phyloP scores from a whole-genome alignment of 2,797 vertebrate species.

The Gadopsis bispinosus region DNA sequence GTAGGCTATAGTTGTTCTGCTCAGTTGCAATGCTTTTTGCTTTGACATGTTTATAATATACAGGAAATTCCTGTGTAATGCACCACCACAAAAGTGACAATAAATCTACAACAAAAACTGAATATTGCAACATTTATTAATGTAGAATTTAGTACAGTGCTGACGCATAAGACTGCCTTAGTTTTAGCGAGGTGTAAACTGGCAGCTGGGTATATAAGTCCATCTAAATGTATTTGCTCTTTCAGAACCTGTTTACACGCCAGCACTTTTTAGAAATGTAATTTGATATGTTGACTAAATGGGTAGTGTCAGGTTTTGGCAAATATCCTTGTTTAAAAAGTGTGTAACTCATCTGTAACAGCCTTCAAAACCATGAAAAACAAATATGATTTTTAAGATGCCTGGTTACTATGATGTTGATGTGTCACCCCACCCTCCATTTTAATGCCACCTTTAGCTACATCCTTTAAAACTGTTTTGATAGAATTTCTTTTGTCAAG shows the following conservation, averaged over 20 bases:
- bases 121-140: neutral
- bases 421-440: neutral
- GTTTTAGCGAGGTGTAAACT: neutral
- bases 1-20: neutral
- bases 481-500: neutral
- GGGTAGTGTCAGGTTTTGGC: neutral
- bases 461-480: neutral
- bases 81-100: neutral
- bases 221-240: neutral
- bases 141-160: neutral
- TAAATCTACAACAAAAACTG: neutral
- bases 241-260: neutral
- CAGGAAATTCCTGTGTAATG: too few relatives aligned
- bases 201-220: neutral
- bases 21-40: neutral
- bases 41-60: neutral
- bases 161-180: neutral
- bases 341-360: neutral
- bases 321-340: neutral
- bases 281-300: neutral
- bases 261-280: neutral
- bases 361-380: slow-evolving; percentile 1
- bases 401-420: neutral
- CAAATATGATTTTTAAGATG: neutral
- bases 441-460: neutral